Conservation (phyloP, 2,888 invertebrate species). For the Pilophorus perplexus region DNA sequence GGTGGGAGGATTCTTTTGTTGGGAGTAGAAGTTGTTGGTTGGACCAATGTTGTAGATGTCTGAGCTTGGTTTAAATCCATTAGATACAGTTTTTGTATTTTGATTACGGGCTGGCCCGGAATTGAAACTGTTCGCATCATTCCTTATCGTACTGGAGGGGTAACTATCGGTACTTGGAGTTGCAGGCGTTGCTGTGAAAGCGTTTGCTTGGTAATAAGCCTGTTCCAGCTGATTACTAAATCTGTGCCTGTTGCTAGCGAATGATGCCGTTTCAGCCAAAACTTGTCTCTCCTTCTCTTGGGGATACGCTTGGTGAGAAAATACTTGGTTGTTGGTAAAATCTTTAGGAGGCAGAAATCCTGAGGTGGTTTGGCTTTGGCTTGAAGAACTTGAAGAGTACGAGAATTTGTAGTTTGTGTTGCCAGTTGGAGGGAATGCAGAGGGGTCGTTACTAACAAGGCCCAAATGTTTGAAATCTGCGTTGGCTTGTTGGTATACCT, state of each 20-base stretch:
- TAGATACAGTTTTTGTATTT: too few species aligned
- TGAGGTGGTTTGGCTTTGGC: slow-evolving; percentile 6
- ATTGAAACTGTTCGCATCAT: background rate
- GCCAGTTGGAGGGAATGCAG: background rate
- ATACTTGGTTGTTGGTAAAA: slow-evolving; percentile 24
- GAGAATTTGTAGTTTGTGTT: slow-evolving; percentile 24
- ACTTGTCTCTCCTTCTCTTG: slow-evolving; percentile 62
- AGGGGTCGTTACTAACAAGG: background rate
- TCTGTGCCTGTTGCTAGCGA: slow-evolving; percentile 56
- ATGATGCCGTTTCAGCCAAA: slow-evolving; percentile 74
- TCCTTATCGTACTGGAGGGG: background rate
- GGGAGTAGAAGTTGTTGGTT: background rate
- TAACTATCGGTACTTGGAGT: background rate
- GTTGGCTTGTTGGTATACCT: slow-evolving; percentile 17
- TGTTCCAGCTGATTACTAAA: slow-evolving; percentile 51
- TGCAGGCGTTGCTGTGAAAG: slow-evolving; percentile 16
- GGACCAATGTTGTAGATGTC: background rate
- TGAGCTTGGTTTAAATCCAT: background rate
- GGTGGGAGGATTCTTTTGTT: background rate
- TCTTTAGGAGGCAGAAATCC: background rate
- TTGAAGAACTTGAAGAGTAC: slow-evolving; percentile 11
- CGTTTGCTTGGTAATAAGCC: slow-evolving; percentile 28
- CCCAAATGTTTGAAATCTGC: slow-evolving; percentile 8
- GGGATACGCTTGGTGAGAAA: background rate
- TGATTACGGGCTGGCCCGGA: background rate